Evolutionary conservation across 2,113 vertebrate species (phyloP).

Genomic region (Rattus rattus): DNA sequence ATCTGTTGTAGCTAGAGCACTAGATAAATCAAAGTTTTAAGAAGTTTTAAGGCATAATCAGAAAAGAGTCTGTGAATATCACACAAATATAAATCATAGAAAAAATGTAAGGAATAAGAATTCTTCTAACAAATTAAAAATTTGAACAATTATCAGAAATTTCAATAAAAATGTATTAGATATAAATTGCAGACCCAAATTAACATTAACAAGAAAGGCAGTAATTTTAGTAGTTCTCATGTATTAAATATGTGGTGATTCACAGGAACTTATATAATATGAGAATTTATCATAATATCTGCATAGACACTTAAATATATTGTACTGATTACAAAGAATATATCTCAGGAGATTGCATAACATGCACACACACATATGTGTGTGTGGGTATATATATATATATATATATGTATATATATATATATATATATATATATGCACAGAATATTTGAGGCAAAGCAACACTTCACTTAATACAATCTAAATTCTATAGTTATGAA

Average conservation of each 20-base stretch:
- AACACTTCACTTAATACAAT: neutral
- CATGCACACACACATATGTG: neutral
- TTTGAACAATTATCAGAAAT: neutral
- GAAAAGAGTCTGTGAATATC: neutral
- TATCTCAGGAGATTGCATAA: neutral
- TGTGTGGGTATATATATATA: too few relatives aligned
- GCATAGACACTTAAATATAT: neutral
- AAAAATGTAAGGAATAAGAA: neutral
- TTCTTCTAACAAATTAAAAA: neutral
- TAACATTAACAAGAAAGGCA: neutral
- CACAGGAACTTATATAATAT: neutral
- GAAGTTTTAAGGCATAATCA: neutral
- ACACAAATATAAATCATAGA: neutral
- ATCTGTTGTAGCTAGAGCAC: neutral
- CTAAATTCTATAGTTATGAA: neutral
- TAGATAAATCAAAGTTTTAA: neutral
- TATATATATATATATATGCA: neutral
- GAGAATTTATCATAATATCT: conserved; percentile 1
- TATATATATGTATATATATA: neutral
- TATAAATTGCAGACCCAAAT: neutral
- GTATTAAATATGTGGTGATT: neutral
- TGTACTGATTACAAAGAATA: neutral
- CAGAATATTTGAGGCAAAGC: neutral
- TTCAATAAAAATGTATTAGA: neutral
- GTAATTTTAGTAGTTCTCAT: neutral